Evolutionary conservation across 2,797 vertebrate genomes (phyloP).

Genomic region (Danio tinwini): DNA sequence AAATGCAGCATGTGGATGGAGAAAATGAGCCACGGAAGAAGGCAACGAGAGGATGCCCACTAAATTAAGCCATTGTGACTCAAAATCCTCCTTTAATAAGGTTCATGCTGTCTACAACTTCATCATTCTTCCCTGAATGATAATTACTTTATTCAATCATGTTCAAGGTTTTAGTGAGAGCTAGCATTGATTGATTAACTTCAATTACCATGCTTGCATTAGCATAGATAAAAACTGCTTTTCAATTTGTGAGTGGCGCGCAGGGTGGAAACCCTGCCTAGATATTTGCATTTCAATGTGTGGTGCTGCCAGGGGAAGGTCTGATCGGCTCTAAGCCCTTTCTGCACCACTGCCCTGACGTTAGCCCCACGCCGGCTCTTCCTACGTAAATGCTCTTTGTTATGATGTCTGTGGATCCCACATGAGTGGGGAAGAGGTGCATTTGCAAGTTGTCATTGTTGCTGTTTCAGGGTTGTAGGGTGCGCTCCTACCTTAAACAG

Average conservation of each 20-base stretch:
- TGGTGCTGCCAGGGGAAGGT: slow-evolving; percentile 98
- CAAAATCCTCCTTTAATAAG: slow-evolving; percentile 99
- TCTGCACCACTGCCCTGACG: slow-evolving; percentile 92
- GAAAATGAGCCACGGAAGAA: slow-evolving; percentile 28
- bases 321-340: slow-evolving; percentile 99
- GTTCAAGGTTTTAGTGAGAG: slow-evolving; percentile 99
- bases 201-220: slow-evolving; percentile 99
- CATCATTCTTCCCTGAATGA: slow-evolving; percentile 99
- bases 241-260: slow-evolving; percentile 99
- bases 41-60: slow-evolving; percentile 83
- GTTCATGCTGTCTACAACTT: slow-evolving; percentile 99
- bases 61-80: slow-evolving; percentile 99
- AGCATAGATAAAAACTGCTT: slow-evolving; percentile 99
- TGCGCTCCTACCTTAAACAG: slow-evolving; percentile 58
- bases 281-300: slow-evolving; percentile 99
- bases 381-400: slow-evolving; percentile 94
- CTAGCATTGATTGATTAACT: slow-evolving; percentile 99
- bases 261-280: slow-evolving; percentile 96
- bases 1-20: slow-evolving; percentile 63
- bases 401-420: slow-evolving; percentile 92
- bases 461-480: slow-evolving; percentile 77
- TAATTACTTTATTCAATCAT: slow-evolving; percentile 99
- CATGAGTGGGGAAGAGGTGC: slow-evolving; percentile 6
- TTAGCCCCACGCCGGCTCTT: slow-evolving; percentile 1
- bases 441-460: slow-evolving; percentile 82